Base-by-base conservation (phyloP, 35 echinoderm and acorn worm species). In the Heliocidaris erythrogramma region DNA sequence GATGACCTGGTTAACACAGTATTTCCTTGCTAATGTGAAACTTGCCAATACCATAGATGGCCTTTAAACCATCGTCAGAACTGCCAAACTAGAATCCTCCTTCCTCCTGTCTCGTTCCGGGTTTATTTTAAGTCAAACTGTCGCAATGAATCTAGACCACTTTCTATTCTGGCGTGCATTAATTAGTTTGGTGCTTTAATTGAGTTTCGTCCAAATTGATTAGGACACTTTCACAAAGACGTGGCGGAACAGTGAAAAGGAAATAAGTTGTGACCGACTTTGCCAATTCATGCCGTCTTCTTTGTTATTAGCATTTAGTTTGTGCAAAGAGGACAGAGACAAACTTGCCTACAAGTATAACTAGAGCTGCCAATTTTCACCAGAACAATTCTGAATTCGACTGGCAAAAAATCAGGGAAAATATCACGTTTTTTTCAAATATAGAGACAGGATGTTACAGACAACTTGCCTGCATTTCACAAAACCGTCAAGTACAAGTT, bases 71-170 rank as follows among this genome's bases (percentile, higher is more conserved):
- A 78, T 78, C 21, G 14, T 56, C 9, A 56, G 10, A 12, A 7
- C 2, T 56, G 52, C 52, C 52, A 56, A 56, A 14, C 21, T 42
- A 42, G 35, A 42, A 42, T 42, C 65, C 7, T 78, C 65, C 17
- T 78, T 78, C 65, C 65, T 78, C 65, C 27, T 2, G 65, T 78
- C 21, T 78, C 52, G 65, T 27, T 78, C 65, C 65, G 65, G 65
- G 65, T 78, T 78, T 78, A 78, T 78, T 78, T 78, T 78, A 78
- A 78, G 65, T 24, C 65, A n/a, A 78, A 78, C 18, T 78, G 65
- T n/a, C 65, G 65, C 65, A 27, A 2, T 78, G n/a, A 78, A 78
- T 78, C 27, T 21, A 7, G 7, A n/a, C 27, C 65, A 78, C 65
- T 78, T 78, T 78, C 65, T n/a, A 78, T 78, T 78, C 65, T 6